phyloP scores from a whole-genome alignment of 2,797 vertebrate species.

The Acridotheres tristis region DNA sequence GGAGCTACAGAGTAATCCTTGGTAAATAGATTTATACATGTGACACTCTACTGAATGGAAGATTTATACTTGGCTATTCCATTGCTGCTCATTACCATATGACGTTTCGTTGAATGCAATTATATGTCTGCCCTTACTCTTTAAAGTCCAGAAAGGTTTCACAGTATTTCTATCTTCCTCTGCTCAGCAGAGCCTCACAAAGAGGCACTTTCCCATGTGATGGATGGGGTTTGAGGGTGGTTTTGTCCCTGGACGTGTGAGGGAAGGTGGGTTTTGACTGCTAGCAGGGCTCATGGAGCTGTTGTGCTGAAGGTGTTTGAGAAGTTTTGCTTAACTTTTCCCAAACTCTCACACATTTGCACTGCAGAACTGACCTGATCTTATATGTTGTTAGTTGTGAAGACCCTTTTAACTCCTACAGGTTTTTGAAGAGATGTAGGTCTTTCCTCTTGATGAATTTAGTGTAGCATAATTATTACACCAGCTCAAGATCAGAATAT shows the following conservation, averaged over 20 bases:
- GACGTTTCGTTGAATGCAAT: constrained; percentile 41
- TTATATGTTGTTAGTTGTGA: neutral
- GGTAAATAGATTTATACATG: constrained; percentile 55
- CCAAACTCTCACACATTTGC: neutral
- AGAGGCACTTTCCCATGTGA: neutral
- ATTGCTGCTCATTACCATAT: constrained; percentile 51
- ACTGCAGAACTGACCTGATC: neutral
- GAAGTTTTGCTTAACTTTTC: neutral
- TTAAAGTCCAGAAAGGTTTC: neutral
- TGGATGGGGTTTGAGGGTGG: neutral
- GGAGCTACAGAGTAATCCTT: neutral
- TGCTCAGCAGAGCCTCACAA: neutral
- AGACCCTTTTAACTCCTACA: neutral
- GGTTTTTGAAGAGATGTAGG: neutral
- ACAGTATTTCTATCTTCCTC: neutral
- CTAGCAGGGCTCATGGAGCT: neutral
- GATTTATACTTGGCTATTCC: constrained; percentile 51
- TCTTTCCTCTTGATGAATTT: neutral
- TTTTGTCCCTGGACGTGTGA: neutral
- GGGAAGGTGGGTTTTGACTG: neutral
- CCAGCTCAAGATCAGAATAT: neutral
- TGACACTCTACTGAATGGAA: constrained; percentile 37
- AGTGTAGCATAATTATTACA: neutral
- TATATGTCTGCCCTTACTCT: constrained; percentile 17
- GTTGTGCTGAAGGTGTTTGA: neutral